Base-by-base conservation (phyloP, 2,888 invertebrate species). In the Oscheius myriophilus region DNA sequence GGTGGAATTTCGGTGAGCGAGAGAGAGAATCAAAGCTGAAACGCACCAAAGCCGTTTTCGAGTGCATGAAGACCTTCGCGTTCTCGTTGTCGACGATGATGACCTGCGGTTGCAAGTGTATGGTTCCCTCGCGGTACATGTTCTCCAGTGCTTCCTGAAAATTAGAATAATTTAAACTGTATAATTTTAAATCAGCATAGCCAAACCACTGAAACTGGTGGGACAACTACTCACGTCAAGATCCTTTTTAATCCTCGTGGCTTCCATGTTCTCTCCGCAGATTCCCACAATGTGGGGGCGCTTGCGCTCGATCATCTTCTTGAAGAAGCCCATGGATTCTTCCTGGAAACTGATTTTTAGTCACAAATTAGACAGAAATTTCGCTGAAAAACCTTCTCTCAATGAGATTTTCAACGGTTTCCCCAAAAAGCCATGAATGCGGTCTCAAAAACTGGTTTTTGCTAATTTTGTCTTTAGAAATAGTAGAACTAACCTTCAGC, bases 81-180 rank as follows among this genome's bases (percentile, higher is more conserved):
- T 96, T 89, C 85, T 96, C 95, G 84, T 95, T 96, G 87, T 97
- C 96, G 12, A 94, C 90, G 63, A 96, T 92, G 88, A 96, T 95
- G 0, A 96, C 93, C 53, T 67, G 55, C 23, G 53, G 51, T 7
- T n/a, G 14, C n/a, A 25, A 23, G 21, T 51, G 16, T 1, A 67
- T 61, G 2, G 33, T 14, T 21, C 26, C 43, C 67, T 93, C 92
- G 62, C 87, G 86, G 0, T 72, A 25, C 52, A 82, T 65, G 0
- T 76, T 72, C 0, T 45, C 39, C 6, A 86, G 43, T 1, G 75
- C 70, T 9, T 54, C 55, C 52, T 78, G 71, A n/a, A 85, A 55
- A 33, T 33, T 33, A 33, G 33, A 33, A 33, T 33, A 33, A 33
- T 33, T 6, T 14, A 16, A 53, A 4, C 16, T 23, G 14, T 23